Evolutionary conservation across 2,888 invertebrate genomes (phyloP).

Genomic region (Phyto melanocephala): DNA sequence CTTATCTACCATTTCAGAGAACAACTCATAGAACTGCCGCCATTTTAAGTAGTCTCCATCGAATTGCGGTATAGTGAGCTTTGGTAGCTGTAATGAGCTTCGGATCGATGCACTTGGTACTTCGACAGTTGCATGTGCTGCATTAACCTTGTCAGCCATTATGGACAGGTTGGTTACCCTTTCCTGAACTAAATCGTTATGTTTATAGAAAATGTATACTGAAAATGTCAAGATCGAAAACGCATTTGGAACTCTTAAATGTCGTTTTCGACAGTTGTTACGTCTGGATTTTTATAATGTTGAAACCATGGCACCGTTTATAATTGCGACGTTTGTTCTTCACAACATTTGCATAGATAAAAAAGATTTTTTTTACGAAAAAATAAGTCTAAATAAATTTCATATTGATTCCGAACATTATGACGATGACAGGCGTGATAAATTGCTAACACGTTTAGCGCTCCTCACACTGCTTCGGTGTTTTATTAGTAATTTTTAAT

Average conservation of each 20-base stretch:
- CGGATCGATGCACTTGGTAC: too few relatives aligned
- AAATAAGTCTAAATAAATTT: neutral
- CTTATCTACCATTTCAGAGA: too few relatives aligned
- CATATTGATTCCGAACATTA: neutral
- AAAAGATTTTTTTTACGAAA: neutral
- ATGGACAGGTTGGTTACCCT: too few relatives aligned
- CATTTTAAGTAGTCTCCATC: too few relatives aligned
- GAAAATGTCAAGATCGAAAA: constrained; percentile 72
- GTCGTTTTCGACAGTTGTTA: constrained; percentile 63
- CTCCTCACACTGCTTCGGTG: neutral
- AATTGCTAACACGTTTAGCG: neutral
- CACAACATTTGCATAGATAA: constrained; percentile 18
- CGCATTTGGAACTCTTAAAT: constrained; percentile 70
- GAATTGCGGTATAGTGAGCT: too few relatives aligned
- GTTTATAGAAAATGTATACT: too few relatives aligned
- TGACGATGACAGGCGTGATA: constrained; percentile 1
- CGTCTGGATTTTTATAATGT: constrained; percentile 21
- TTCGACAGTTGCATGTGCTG: too few relatives aligned
- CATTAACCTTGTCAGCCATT: too few relatives aligned
- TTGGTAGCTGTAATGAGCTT: too few relatives aligned
- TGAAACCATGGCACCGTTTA: neutral
- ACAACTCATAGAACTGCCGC: too few relatives aligned
- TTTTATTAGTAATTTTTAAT: neutral
- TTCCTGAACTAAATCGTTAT: too few relatives aligned
- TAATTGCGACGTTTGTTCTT: neutral